Conservation (phyloP, 2,888 invertebrate species). For the Atethmia centrago region DNA sequence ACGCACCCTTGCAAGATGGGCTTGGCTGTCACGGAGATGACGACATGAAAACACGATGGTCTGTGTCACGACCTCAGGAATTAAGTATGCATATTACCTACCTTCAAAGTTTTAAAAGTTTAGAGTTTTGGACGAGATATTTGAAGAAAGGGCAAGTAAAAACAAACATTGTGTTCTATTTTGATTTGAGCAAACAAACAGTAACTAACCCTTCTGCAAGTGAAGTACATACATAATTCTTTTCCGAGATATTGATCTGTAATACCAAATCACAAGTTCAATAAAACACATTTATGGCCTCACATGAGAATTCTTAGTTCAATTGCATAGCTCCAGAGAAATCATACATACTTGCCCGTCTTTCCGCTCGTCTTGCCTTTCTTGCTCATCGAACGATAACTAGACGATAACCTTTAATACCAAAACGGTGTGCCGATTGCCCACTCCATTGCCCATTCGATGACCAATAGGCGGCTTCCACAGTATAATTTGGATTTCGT, state of each 20-base stretch:
- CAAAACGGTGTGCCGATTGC: slow-evolving; percentile 71
- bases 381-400: slow-evolving; percentile 56
- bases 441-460: slow-evolving; percentile 71
- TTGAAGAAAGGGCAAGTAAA: not conserved
- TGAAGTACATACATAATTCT: slow-evolving; percentile 4
- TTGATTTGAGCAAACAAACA: not conserved
- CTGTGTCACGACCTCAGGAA: slow-evolving; percentile 41
- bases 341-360: slow-evolving; percentile 39
- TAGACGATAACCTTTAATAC: slow-evolving; percentile 65
- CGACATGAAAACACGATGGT: slow-evolving; percentile 3
- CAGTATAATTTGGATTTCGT: slow-evolving; percentile 79
- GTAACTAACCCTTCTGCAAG: not conserved
- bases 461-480: slow-evolving; percentile 70
- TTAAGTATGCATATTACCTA: not conserved
- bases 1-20: slow-evolving; percentile 44
- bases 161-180: not conserved
- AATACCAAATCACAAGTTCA: slow-evolving; percentile 17
- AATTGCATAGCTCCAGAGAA: slow-evolving; percentile 53
- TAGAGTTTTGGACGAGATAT: not conserved
- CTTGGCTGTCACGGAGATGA: slow-evolving; percentile 52
- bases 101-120: not conserved
- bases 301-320: slow-evolving; percentile 31
- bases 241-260: slow-evolving; percentile 32
- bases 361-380: slow-evolving; percentile 42
- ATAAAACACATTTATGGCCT: slow-evolving; percentile 26